phyloP scores from a whole-genome alignment of 2,888 invertebrate species.

The Petrolisthes cinctipes region DNA sequence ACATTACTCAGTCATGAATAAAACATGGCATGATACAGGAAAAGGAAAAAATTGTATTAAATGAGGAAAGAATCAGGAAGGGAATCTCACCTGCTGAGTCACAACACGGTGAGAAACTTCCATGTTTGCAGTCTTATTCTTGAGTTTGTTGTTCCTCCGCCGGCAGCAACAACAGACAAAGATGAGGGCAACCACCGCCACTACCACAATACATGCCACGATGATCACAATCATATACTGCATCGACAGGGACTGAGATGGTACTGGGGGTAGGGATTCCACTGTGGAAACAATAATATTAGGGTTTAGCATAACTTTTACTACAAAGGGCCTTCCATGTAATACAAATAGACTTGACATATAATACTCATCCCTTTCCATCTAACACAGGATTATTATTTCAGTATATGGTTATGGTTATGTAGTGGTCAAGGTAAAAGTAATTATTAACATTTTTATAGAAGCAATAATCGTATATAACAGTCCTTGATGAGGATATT shows the following conservation, averaged over 20 bases:
- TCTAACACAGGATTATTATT: background rate
- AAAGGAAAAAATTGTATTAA: background rate
- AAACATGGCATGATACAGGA: background rate
- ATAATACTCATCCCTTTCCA: background rate
- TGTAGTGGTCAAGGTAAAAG: too few species aligned
- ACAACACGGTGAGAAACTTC: constrained; percentile 64
- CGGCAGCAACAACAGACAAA: constrained; percentile 82
- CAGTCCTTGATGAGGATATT: background rate
- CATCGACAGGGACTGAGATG: constrained; percentile 36
- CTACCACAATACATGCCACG: constrained; percentile 80
- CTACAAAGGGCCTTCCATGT: background rate
- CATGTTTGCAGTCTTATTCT: constrained; percentile 77
- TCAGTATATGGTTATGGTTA: background rate
- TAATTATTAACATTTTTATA: background rate
- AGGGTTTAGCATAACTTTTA: background rate
- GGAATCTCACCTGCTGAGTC: constrained; percentile 55
- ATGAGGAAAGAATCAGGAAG: constrained; percentile 71
- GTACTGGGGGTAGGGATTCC: constrained; percentile 41
- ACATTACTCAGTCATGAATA: constrained; percentile 6
- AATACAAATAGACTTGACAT: background rate
- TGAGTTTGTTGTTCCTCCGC: constrained; percentile 78
- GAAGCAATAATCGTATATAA: too few species aligned
- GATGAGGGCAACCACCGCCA: constrained; percentile 81
- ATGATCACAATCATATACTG: constrained; percentile 78
- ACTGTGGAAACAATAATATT: constrained; percentile 36